A percentile compares a stretch with the other conserved stretches of the same genome.
phyloP scores from a whole-genome alignment of 2,888 invertebrate species.

The Homarus gammarus region DNA sequence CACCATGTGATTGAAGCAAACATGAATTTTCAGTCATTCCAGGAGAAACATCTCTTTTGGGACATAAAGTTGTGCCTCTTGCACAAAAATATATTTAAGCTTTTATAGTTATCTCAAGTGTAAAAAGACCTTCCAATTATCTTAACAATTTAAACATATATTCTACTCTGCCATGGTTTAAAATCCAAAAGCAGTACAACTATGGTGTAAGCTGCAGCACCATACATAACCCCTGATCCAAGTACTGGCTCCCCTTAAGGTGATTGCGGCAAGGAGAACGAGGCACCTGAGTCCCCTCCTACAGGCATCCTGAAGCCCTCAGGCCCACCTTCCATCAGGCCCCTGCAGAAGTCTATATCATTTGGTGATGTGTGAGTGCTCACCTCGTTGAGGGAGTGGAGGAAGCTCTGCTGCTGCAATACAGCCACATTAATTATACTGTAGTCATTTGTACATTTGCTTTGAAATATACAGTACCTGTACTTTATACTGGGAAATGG shows the following conservation, averaged over 20 bases:
- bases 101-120: background rate
- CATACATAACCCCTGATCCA: conserved; percentile 3
- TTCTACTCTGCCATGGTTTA: no score
- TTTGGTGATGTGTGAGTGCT: conserved; percentile 69
- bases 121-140: background rate
- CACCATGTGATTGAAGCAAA: no score
- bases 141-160: no score
- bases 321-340: conserved; percentile 45
- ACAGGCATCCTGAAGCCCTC: conserved; percentile 60
- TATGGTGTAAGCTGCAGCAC: background rate
- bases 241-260: conserved; percentile 36
- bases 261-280: conserved; percentile 54
- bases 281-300: conserved; percentile 59
- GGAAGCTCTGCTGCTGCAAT: conserved; percentile 27
- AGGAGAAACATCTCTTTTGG: no score
- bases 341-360: conserved; percentile 68
- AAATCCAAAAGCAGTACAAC: background rate
- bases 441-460: background rate
- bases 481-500: background rate
- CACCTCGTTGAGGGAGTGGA: conserved; percentile 28
- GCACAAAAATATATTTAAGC: background rate
- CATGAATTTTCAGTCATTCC: no score
- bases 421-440: background rate
- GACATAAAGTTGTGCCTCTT: no score
- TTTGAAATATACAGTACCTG: background rate